Evolutionary conservation across 2,888 invertebrate species (phyloP).

Genomic region (Melieria picta): DNA sequence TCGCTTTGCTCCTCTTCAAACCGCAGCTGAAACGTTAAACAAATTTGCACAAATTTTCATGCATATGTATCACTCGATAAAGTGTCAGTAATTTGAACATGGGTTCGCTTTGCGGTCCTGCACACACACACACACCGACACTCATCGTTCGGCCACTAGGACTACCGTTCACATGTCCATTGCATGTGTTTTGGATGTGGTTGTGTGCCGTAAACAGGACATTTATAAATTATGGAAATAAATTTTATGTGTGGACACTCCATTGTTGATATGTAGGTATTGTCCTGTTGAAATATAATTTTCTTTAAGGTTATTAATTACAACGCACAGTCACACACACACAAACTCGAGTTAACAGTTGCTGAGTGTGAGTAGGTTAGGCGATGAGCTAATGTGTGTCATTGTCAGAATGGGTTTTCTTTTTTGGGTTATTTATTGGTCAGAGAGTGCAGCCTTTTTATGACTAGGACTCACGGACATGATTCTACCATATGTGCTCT

Average conservation of each 20-base stretch:
- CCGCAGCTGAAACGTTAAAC: constrained; percentile 4
- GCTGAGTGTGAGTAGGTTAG: not conserved
- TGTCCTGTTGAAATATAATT: too few species aligned
- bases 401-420: not conserved
- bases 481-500: too few species aligned
- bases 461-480: not conserved
- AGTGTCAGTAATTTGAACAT: not conserved
- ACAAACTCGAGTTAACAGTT: too few species aligned
- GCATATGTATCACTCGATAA: not conserved
- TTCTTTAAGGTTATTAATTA: constrained; percentile 30
- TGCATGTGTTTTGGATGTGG: too few species aligned
- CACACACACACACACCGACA: constrained; percentile 10
- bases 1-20: too few species aligned
- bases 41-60: constrained; percentile 21
- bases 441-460: too few species aligned
- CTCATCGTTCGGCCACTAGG: not conserved
- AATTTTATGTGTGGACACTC: not conserved
- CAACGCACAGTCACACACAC: constrained; percentile 13
- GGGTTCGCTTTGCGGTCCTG: not conserved
- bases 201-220: not conserved
- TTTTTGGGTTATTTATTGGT: not conserved
- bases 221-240: constrained; percentile 32
- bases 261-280: not conserved
- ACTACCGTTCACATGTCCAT: too few species aligned
- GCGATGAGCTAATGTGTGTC: not conserved